Evolutionary conservation across 2,113 vertebrate genomes (phyloP), one percentile per base, ranked within the genome.

Genomic region (Thamnophis sirtalis): DNA sequence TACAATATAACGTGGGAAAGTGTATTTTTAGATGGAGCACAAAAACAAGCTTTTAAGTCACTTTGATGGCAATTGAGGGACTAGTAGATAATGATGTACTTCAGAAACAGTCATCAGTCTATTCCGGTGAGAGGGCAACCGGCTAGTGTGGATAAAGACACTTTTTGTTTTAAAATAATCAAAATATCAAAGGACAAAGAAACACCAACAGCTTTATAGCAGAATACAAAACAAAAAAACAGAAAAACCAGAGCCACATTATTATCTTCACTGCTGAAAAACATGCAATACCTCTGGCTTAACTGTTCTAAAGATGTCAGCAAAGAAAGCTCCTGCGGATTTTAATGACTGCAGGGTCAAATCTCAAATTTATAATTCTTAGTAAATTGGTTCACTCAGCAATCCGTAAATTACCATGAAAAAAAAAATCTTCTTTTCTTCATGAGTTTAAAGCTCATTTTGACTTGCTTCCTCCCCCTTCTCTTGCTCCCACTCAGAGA

Each of bases 391-490:
- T 89, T 92, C 88, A 86, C 26, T 53, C 87, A 92, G 48, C 48
- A 63, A 92, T 86, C 51, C 48, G 1, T 84, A 60, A 86, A 49
- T 55, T 95, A 94, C 95, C 96, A 96, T 96, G 96, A 90, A 95
- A 96, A 43, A 43, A n/a, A 43, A 96, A 87, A 87, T 63, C 0
- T 91, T 95, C 96, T 96, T 94, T 93, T 43, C 54, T 93, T 92
- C 96, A 93, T 43, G 73, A 80, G 15, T 96, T 96, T 92, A 96
- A 96, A 95, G 93, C 87, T 95, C 95, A 93, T 95, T 95, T 96
- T 95, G 94, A 91, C 96, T 97, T 95, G 93, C 96, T 96, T 96
- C 97, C 96, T 97, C 96, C 97, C 96, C 96, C 95, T 17, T 48
- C 95, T 80, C 73, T 80, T 80, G 33, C 73, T 80, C 73, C 73